These are phyloP conservation scores for Nipponia nippon DNA, from an alignment of 2,113 vertebrate genomes.

Conservation along the genomic window DNA sequence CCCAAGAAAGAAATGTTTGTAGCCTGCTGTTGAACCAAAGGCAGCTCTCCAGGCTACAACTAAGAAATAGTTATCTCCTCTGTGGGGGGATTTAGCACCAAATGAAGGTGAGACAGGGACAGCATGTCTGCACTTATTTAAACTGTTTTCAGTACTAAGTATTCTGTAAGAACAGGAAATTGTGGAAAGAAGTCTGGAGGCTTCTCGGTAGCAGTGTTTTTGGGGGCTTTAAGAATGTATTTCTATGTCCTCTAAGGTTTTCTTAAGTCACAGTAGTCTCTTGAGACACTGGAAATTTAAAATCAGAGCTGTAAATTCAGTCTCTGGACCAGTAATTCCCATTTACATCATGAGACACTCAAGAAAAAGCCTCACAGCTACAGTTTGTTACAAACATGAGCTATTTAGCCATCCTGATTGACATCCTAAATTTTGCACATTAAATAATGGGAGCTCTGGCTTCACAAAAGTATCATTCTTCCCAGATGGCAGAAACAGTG, in stretches of 20 bases:
- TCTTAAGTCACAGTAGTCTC: not conserved
- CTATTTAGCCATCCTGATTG: not conserved
- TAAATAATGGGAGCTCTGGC: not conserved
- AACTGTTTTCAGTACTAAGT: not conserved
- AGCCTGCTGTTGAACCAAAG: not conserved
- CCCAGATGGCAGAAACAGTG: not conserved
- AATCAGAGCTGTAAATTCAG: constrained; percentile 2
- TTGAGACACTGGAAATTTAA: not conserved
- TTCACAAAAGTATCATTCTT: not conserved
- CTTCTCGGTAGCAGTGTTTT: not conserved
- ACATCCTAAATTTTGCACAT: not conserved
- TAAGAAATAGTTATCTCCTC: not conserved
- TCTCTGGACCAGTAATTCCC: not conserved
- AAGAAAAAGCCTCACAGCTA: not conserved
- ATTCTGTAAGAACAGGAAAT: not conserved
- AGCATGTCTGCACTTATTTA: not conserved
- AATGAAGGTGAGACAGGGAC: not conserved
- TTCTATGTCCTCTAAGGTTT: not conserved
- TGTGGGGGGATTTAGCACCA: not conserved
- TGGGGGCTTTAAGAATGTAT: not conserved
- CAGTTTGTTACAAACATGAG: not conserved
- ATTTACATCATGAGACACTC: not conserved
- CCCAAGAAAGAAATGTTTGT: not conserved
- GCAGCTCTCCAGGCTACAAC: not conserved
- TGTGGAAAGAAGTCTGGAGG: not conserved